phyloP scores from a whole-genome alignment of 2,797 vertebrate species.

The Pantherophis vulpinus region DNA sequence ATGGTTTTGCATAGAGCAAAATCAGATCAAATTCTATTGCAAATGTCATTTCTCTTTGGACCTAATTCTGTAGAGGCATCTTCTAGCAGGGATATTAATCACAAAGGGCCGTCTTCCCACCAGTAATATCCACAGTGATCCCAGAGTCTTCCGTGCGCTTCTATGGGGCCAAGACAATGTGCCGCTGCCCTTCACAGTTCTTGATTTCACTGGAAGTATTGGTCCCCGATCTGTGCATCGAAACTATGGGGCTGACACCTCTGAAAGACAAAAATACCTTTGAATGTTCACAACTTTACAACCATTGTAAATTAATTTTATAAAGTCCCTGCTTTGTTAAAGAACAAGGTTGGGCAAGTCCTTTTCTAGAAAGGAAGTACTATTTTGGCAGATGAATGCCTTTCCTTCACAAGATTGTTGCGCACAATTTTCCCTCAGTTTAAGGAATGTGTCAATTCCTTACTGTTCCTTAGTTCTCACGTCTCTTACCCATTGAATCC shows the following conservation, averaged over 20 bases:
- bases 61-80: background rate
- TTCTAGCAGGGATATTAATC: background rate
- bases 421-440: background rate
- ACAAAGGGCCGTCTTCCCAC: background rate
- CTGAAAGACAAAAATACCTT: conserved; percentile 18
- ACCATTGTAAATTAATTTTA: background rate
- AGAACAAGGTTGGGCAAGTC: background rate
- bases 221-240: background rate
- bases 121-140: too few relatives aligned
- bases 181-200: background rate
- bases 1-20: background rate
- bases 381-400: background rate
- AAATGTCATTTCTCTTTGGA: background rate
- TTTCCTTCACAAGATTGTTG: background rate
- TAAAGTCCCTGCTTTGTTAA: background rate
- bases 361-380: background rate
- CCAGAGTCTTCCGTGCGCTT: background rate
- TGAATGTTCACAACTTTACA: background rate
- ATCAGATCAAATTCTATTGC: background rate
- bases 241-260: background rate
- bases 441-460: background rate
- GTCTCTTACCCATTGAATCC: background rate
- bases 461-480: background rate
- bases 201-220: background rate
- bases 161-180: background rate